phyloP scores from a whole-genome alignment of 2,113 vertebrate species.

The Typhlomys cinereus region DNA sequence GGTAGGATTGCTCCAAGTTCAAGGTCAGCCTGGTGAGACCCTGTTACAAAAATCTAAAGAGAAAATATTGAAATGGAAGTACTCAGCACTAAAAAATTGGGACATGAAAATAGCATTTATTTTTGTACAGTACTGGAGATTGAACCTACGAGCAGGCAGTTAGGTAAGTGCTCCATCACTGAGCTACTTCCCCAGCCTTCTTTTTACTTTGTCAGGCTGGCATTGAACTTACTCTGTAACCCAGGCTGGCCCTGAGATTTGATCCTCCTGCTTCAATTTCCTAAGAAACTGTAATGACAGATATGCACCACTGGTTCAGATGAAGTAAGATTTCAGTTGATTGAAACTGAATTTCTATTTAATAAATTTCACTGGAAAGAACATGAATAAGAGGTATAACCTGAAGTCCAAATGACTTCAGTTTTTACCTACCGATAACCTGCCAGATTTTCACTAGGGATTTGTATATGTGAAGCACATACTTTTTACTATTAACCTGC shows the following conservation, averaged over 20 bases:
- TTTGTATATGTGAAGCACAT: too few species aligned
- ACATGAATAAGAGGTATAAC: background rate
- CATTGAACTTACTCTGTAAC: background rate
- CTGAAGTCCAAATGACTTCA: conserved; percentile 11
- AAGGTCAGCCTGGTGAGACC: too few species aligned
- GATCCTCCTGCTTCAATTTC: background rate
- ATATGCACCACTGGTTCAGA: background rate
- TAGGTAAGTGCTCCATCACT: too few species aligned
- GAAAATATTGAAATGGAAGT: too few species aligned
- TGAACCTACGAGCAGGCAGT: too few species aligned
- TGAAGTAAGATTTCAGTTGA: conserved; percentile 2
- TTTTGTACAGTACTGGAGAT: too few species aligned
- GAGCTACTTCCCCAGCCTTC: too few species aligned
- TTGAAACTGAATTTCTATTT: conserved; percentile 20
- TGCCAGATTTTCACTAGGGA: conserved; percentile 4
- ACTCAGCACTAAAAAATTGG: background rate
- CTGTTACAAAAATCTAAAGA: too few species aligned
- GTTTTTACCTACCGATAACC: background rate
- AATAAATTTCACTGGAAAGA: background rate
- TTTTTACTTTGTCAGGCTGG: background rate
- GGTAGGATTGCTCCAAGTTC: background rate
- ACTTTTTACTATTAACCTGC: too few species aligned
- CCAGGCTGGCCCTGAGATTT: background rate
- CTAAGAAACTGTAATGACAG: background rate
- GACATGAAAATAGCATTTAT: conserved; percentile 10